These are phyloP conservation scores for Tenthredo livida DNA, from an alignment of 2,888 invertebrate species.

Conservation along the genomic window DNA sequence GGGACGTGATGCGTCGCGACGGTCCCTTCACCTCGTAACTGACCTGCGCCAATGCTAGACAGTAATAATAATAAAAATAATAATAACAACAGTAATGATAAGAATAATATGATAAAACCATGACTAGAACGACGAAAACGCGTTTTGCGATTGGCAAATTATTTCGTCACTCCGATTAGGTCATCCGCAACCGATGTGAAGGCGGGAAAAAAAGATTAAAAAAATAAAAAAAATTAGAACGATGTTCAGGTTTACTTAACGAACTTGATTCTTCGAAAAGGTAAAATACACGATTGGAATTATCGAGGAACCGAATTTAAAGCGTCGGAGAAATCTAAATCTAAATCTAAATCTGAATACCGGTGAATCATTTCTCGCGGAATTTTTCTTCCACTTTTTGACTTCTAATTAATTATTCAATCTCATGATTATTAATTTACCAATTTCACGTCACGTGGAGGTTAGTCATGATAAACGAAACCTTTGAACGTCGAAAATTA, in stretches of 20 bases:
- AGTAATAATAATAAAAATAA: conserved; percentile 20
- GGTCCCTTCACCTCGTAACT: conserved; percentile 38
- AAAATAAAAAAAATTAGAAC: background rate
- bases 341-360: background rate
- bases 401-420: background rate
- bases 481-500: background rate
- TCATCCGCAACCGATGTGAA: background rate
- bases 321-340: background rate
- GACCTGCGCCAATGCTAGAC: conserved; percentile 41
- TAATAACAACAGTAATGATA: background rate
- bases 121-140: background rate
- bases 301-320: background rate
- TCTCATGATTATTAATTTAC: background rate
- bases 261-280: background rate
- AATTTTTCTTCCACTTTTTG: background rate
- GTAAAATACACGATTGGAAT: background rate
- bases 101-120: background rate
- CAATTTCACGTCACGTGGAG: background rate
- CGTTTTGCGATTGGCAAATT: background rate
- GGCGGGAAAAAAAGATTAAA: no score
- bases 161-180: background rate
- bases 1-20: background rate
- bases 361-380: background rate
- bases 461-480: background rate
- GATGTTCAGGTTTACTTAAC: conserved; percentile 8